Percentiles rank a stretch among this genome's conserved stretches.
phyloP scores from a whole-genome alignment of 2,888 invertebrate genomes.

The Drosophila phalerata region DNA sequence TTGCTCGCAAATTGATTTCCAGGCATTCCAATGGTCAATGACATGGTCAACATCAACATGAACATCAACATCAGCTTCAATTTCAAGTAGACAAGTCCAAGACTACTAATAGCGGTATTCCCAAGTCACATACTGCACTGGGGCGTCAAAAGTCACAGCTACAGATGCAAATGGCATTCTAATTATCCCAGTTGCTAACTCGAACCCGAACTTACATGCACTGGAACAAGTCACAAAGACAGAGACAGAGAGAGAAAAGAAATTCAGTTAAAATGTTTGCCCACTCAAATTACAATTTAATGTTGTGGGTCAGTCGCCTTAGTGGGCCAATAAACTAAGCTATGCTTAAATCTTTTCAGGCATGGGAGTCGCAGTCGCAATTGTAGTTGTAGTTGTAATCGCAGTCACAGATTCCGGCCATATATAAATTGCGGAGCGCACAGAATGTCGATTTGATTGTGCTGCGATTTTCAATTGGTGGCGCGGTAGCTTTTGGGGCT shows the following conservation, averaged over 20 bases:
- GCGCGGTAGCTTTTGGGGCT: slow-evolving; percentile 65
- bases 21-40: slow-evolving; percentile 71
- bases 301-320: slow-evolving; percentile 78
- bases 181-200: slow-evolving; percentile 59
- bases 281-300: slow-evolving; percentile 81
- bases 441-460: slow-evolving; percentile 74
- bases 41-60: slow-evolving; percentile 38
- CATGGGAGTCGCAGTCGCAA: slow-evolving; percentile 63
- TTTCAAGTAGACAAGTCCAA: slow-evolving; percentile 37
- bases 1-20: slow-evolving; percentile 73
- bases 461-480: slow-evolving; percentile 70
- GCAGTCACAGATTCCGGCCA: slow-evolving; percentile 49
- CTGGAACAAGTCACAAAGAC: slow-evolving; percentile 21
- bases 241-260: slow-evolving; percentile 30
- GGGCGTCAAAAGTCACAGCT: slow-evolving; percentile 70
- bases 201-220: slow-evolving; percentile 44
- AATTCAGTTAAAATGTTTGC: slow-evolving; percentile 76
- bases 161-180: slow-evolving; percentile 56
- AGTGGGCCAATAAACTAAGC: slow-evolving; percentile 78
- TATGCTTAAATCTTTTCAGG: slow-evolving; percentile 43
- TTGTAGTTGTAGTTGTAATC: neutral
- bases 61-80: slow-evolving; percentile 30
- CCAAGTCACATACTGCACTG: slow-evolving; percentile 47
- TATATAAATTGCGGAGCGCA: slow-evolving; percentile 74
- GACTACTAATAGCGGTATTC: slow-evolving; percentile 51